phyloP scores from a whole-genome alignment of 53 echinoderm and acorn worm species.

The Echinarachnius parma region DNA sequence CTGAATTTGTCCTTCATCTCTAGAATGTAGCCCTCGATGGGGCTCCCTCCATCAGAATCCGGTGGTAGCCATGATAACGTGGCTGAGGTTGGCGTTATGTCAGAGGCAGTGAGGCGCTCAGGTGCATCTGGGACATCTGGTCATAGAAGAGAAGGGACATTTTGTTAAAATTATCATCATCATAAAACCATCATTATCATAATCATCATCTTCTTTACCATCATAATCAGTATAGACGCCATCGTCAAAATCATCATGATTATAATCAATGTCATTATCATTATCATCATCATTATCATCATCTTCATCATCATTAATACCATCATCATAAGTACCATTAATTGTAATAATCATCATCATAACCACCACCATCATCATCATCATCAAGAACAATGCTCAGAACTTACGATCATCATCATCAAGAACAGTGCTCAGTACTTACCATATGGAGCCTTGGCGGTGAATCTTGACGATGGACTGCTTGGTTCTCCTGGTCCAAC shows the following conservation, averaged over 20 bases:
- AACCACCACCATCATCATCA: too few relatives aligned
- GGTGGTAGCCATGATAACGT: conserved; percentile 93
- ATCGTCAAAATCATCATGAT: too few relatives aligned
- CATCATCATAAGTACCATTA: too few relatives aligned
- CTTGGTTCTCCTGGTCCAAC: conserved; percentile 81
- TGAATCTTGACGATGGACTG: conserved; percentile 66
- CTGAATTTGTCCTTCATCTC: conserved; percentile 91
- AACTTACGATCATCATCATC: too few relatives aligned
- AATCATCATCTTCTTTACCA: not conserved
- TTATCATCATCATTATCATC: too few relatives aligned
- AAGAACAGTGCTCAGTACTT: conserved; percentile 28
- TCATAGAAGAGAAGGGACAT: not conserved
- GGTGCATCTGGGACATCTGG: conserved; percentile 34
- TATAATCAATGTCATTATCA: too few relatives aligned
- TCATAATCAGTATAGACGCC: not conserved
- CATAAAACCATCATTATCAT: not conserved
- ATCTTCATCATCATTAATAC: too few relatives aligned
- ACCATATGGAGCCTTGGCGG: conserved; percentile 85
- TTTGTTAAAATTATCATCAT: not conserved
- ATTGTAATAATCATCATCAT: too few relatives aligned
- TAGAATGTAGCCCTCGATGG: conserved; percentile 80
- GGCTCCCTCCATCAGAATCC: conserved; percentile 76
- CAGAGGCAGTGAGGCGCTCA: conserved; percentile 26
- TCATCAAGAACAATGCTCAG: too few relatives aligned
- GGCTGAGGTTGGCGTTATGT: conserved; percentile 73